Evolutionary conservation across 2,797 vertebrate species (phyloP).

Genomic region (Poeciliopsis paucimaculata): DNA sequence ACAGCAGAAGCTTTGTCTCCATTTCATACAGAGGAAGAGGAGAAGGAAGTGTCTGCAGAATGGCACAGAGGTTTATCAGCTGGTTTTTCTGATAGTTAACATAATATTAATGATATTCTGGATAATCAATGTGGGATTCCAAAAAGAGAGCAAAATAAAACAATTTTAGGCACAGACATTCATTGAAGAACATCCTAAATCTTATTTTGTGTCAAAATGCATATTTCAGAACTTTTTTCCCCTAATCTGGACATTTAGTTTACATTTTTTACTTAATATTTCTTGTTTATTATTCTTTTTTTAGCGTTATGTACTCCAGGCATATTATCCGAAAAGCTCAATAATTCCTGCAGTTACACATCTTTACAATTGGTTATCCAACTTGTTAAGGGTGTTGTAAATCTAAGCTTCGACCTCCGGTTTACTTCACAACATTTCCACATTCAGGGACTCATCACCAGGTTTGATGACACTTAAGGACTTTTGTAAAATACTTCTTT

Average conservation of each 20-base stretch:
- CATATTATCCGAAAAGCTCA: background rate
- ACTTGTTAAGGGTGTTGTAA: background rate
- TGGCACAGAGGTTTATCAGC: background rate
- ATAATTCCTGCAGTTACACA: background rate
- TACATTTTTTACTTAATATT: too few species aligned
- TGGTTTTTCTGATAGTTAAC: background rate
- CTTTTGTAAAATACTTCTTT: background rate
- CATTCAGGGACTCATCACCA: background rate
- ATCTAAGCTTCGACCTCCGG: background rate
- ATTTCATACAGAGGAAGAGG: conserved; percentile 8
- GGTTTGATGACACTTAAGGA: background rate
- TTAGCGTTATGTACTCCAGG: too few species aligned
- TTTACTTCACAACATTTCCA: background rate
- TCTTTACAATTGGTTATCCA: background rate
- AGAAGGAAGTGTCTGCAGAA: background rate
- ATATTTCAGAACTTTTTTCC: background rate
- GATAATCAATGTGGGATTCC: background rate
- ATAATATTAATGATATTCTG: background rate
- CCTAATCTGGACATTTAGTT: background rate
- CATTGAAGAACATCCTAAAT: background rate
- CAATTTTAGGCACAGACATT: background rate
- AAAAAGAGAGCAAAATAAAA: background rate
- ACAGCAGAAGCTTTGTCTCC: conserved; percentile 15
- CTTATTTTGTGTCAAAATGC: background rate
- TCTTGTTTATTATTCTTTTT: background rate